A percentile compares a stretch with the other conserved stretches of the same genome.
Conservation (phyloP, 2,888 invertebrate species). For the Tipula confusa region DNA sequence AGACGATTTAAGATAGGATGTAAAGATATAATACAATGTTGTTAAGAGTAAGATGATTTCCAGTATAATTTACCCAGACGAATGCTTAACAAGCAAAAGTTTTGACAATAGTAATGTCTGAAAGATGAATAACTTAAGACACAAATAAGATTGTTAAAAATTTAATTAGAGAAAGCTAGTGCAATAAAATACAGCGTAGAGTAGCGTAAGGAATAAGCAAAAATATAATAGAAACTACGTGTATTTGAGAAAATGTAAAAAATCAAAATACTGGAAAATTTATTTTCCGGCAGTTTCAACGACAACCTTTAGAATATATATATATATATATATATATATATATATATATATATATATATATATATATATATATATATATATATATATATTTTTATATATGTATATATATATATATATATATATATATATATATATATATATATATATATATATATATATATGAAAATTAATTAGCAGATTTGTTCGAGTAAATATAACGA, state of each 20-base stretch:
- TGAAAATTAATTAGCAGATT: neutral
- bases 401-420: neutral
- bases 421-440: neutral
- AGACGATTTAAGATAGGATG: no score
- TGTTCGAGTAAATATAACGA: neutral
- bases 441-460: neutral
- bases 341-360: neutral
- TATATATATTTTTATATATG: neutral
- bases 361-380: neutral
- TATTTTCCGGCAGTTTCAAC: neutral
- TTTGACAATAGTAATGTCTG: no score
- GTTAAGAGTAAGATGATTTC: no score
- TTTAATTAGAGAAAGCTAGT: neutral
- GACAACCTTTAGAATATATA: neutral
- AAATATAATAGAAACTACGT: neutral
- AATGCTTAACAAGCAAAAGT: no score
- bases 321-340: neutral
- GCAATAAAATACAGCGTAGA: neutral
- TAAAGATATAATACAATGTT: no score
- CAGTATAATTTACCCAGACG: no score
- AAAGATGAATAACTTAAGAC: no score
- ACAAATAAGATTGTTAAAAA: neutral
- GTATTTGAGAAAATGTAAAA: neutral
- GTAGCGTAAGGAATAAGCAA: neutral
- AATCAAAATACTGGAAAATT: constrained; percentile 20